A percentile compares a stretch with the other conserved stretches of the same genome.
These are phyloP conservation scores for Zeugodacus cucurbitae DNA, from an alignment of 1,140 invertebrate genomes.

Conservation along the genomic window DNA sequence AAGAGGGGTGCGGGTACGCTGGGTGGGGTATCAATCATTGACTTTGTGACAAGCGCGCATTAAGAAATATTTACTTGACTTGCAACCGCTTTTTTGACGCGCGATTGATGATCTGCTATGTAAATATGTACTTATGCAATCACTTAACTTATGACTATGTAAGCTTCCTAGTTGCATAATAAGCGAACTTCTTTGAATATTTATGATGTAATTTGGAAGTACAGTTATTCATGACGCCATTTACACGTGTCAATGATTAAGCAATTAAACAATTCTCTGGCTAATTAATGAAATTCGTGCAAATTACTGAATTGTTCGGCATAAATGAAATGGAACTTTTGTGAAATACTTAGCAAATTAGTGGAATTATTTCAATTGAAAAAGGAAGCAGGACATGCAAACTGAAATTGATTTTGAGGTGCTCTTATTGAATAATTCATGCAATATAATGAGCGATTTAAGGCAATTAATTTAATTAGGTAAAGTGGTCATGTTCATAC, in stretches of 20 bases:
- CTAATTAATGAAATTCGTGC: background rate
- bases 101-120: conserved; percentile 1
- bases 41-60: conserved; percentile 25
- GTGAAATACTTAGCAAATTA: background rate
- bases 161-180: background rate
- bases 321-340: background rate
- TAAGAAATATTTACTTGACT: conserved; percentile 33
- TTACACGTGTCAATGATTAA: background rate
- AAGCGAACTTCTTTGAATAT: background rate
- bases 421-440: no score
- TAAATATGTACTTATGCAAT: background rate
- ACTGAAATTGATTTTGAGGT: no score
- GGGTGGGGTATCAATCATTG: background rate
- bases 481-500: no score
- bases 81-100: background rate
- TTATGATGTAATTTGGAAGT: background rate
- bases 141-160: background rate
- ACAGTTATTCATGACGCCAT: background rate
- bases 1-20: background rate
- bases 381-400: background rate
- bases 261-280: background rate
- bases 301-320: background rate
- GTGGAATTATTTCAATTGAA: background rate
- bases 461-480: no score
- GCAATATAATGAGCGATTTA: no score